A percentile compares a stretch with the other conserved stretches of the same genome.
Conservation (phyloP, 2,888 invertebrate genomes). For the Thereva nobilitata region DNA sequence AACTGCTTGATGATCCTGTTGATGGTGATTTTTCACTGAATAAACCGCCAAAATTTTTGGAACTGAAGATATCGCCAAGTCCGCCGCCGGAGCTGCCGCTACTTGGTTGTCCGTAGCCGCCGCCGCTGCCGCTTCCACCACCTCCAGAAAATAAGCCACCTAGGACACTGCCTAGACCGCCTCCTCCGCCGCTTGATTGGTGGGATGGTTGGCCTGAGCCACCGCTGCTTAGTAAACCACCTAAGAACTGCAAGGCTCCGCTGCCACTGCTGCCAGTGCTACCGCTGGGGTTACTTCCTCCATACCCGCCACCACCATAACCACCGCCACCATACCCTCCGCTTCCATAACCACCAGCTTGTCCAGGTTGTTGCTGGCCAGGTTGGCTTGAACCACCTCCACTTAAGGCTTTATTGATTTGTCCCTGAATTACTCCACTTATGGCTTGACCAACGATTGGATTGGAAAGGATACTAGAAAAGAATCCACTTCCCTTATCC, state of each 20-base stretch:
- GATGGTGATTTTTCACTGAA: conserved; percentile 54
- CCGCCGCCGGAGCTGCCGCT: conserved; percentile 43
- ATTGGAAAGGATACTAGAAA: conserved; percentile 55
- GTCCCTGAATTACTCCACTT: conserved; percentile 55
- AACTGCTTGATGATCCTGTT: conserved; percentile 33
- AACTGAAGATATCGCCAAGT: conserved; percentile 52
- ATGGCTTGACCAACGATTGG: conserved; percentile 56
- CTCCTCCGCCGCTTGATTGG: conserved; percentile 18
- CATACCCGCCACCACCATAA: conserved; percentile 39
- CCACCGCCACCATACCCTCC: conserved; percentile 47
- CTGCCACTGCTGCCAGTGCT: conserved; percentile 37
- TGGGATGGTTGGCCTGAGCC: conserved; percentile 36
- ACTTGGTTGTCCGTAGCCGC: conserved; percentile 4
- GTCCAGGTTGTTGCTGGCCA: conserved; percentile 43
- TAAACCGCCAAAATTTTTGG: conserved; percentile 55
- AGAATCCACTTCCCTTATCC: conserved; percentile 49
- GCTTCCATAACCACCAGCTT: conserved; percentile 46
- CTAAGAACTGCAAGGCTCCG: conserved; percentile 42
- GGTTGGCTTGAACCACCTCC: conserved; percentile 41
- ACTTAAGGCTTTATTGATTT: conserved; percentile 54
- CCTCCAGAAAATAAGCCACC: conserved; percentile 38
- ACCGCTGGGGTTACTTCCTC: too few species aligned
- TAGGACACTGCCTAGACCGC: conserved; percentile 32
- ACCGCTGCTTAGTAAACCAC: conserved; percentile 44
- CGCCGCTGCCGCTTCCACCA: conserved; percentile 8